Base-by-base conservation (phyloP, 2,888 invertebrate genomes). In the Antheraea yamamai region DNA sequence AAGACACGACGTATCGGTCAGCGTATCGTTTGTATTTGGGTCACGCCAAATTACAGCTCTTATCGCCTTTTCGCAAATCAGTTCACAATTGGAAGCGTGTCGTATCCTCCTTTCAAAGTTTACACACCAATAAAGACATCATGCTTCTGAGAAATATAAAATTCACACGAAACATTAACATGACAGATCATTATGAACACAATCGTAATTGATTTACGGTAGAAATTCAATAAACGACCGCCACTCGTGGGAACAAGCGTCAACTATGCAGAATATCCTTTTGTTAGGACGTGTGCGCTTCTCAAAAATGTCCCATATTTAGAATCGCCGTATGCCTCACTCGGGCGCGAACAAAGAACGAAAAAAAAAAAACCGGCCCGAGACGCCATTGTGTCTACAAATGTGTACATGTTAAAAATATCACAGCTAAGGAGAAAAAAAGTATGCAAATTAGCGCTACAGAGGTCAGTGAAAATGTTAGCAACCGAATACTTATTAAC, bases 251-350 rank as follows among this genome's bases (percentile, higher is more conserved):
- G 93, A 93, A 93, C 82, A 77, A 78, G 77, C 85, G 81, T 83
- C 88, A 90, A 89, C 87, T 88, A 92, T 92, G 90, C 89, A 87
- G 92, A 92, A 92, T 91, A 85, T 85, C 81, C 88, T 87, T 88
- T 91, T 91, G 89, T 91, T 87, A 79, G 81, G 78, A 77, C 81
- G 83, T 83, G 84, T 84, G 81, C 82, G 81, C 76, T 78, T 70
- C 70, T 39, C 39, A 39, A 39, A 70, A 70, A 70, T 39, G 70
- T 39, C 39, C 39, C 70, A n/a, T 30, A 26, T 66, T 66, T 66
- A 66, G 64, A 66, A 66, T 66, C 64, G 30, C 18, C 64, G 20
- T 66, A 66, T 66, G 64, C 30, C 30, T 66, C 30, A 30, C 16
- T 66, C 81, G 83, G 82, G 84, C 84, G 80, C 83, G 81, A 76